Evolutionary conservation across 2,797 vertebrate genomes (phyloP).

Genomic region (Saguinus oedipus): DNA sequence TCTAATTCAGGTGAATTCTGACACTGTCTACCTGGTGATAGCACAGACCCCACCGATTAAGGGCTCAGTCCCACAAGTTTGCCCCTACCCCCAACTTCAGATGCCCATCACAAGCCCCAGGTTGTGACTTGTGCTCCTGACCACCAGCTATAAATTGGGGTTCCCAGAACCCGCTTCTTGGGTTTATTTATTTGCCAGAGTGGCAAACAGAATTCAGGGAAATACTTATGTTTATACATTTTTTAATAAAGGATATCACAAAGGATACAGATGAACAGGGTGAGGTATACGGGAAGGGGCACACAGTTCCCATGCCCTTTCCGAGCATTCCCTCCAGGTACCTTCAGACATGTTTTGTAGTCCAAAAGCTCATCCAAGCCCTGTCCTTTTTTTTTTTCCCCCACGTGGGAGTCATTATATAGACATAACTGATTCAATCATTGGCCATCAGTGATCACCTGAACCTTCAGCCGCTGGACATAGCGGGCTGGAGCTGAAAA

Average conservation of each 20-base stretch:
- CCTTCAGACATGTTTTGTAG: neutral
- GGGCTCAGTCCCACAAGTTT: neutral
- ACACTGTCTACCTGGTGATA: neutral
- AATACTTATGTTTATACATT: neutral
- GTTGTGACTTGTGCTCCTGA: neutral
- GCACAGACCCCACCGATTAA: neutral
- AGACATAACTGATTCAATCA: neutral
- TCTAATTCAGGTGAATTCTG: neutral
- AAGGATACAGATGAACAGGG: neutral
- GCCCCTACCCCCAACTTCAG: neutral
- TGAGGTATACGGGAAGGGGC: neutral
- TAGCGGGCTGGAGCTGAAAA: neutral
- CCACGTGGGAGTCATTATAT: neutral
- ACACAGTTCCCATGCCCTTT: neutral
- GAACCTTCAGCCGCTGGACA: neutral
- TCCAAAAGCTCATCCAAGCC: neutral
- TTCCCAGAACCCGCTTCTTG: too few species aligned
- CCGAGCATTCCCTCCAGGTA: neutral
- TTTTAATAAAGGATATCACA: neutral
- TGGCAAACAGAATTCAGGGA: neutral
- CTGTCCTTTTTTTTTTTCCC: neutral
- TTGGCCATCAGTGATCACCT: neutral
- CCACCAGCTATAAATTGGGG: neutral
- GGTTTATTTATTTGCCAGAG: neutral
- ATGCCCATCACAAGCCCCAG: neutral